Percentiles rank a stretch among this genome's conserved stretches.
Conservation (phyloP, 2,888 invertebrate genomes). For the Synanthedon formicaeformis region DNA sequence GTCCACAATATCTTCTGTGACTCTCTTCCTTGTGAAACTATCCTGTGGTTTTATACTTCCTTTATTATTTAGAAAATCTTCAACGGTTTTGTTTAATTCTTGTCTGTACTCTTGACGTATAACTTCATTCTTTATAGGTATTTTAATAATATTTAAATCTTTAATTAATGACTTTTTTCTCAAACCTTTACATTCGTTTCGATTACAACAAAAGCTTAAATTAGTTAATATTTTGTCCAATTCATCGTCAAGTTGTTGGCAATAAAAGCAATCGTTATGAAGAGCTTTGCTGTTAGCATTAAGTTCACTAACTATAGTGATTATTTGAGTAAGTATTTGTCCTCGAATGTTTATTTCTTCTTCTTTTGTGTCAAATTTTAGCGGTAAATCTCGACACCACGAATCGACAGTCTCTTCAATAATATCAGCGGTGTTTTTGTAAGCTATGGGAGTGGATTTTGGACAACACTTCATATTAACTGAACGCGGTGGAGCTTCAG, state of each 20-base stretch:
- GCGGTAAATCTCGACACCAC: constrained; percentile 37
- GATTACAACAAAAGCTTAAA: constrained; percentile 17
- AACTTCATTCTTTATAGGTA: neutral
- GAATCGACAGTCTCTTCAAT: constrained; percentile 29
- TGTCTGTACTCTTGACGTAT: neutral
- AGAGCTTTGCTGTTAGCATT: constrained; percentile 29
- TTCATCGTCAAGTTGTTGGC: constrained; percentile 27
- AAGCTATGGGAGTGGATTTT: constrained; percentile 5
- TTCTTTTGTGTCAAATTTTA: constrained; percentile 14
- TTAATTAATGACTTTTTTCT: neutral
- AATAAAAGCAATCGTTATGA: constrained; percentile 26
- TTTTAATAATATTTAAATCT: neutral
- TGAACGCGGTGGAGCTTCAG: constrained; percentile 3
- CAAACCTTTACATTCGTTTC: neutral
- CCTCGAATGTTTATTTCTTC: constrained; percentile 14
- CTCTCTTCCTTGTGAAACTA: neutral
- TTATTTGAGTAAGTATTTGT: constrained; percentile 29
- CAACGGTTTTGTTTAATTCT: neutral
- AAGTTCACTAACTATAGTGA: constrained; percentile 36
- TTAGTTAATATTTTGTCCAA: constrained; percentile 23
- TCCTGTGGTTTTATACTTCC: neutral
- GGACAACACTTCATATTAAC: constrained; percentile 7
- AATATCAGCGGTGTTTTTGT: constrained; percentile 27
- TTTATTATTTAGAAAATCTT: neutral
- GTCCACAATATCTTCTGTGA: neutral